Evolutionary conservation across 2,797 vertebrate genomes (phyloP).

Genomic region (Champsocephalus esox): DNA sequence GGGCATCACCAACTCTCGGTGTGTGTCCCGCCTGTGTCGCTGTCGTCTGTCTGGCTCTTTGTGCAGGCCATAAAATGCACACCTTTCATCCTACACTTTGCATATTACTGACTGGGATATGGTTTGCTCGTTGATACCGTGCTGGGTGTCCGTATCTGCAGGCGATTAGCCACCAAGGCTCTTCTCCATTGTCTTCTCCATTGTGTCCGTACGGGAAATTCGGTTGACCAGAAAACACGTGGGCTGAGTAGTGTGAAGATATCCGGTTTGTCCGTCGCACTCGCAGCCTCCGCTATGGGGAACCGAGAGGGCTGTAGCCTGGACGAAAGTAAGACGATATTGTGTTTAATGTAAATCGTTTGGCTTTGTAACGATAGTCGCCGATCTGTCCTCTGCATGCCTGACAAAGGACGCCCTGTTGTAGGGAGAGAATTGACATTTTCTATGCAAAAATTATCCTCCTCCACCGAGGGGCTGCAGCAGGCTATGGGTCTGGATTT

Average conservation of each 20-base stretch:
- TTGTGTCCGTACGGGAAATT: conserved; percentile 70
- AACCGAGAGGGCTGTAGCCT: not conserved
- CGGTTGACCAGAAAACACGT: conserved; percentile 77
- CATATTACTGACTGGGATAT: not conserved
- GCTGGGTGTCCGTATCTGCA: too few relatives aligned
- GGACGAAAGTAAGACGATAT: conserved; percentile 47
- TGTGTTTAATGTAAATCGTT: not conserved
- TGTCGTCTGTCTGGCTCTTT: conserved; percentile 12
- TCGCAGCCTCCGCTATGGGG: conserved; percentile 42
- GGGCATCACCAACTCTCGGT: not conserved
- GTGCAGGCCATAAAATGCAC: not conserved
- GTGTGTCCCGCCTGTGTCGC: not conserved
- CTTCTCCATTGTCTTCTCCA: conserved; percentile 68
- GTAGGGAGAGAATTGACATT: not conserved
- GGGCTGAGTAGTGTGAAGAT: conserved; percentile 68
- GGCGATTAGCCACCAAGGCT: not conserved
- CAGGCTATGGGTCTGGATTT: not conserved
- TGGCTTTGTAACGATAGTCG: not conserved
- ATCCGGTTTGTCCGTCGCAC: conserved; percentile 71
- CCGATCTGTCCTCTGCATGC: not conserved
- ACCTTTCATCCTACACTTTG: not conserved
- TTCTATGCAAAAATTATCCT: not conserved
- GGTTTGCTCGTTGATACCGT: too few relatives aligned
- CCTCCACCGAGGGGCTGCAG: not conserved
- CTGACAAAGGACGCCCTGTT: conserved; percentile 36